Conservation (phyloP, 2,888 invertebrate species). For the Tenthredo notha region DNA sequence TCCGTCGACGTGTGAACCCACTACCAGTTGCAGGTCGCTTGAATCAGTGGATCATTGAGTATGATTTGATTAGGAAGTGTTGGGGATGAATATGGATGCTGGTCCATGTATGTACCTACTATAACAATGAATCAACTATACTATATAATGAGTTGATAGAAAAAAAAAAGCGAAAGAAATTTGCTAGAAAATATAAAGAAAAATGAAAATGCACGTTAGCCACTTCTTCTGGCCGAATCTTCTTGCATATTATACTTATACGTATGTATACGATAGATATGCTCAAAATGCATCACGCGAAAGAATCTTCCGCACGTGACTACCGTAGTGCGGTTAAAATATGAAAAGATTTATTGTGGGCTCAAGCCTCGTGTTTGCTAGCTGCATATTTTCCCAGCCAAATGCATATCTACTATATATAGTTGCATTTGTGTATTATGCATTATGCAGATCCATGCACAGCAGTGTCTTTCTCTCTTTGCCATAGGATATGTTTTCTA, state of each 20-base stretch:
- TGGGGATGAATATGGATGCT: slow-evolving; percentile 62
- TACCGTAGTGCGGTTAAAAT: slow-evolving; percentile 36
- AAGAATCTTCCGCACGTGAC: slow-evolving; percentile 46
- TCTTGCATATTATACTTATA: not conserved
- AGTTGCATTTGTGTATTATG: not conserved
- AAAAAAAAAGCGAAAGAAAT: not conserved
- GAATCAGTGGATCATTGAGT: slow-evolving; percentile 47
- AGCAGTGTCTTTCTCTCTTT: not conserved
- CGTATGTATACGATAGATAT: not conserved
- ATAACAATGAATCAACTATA: not conserved
- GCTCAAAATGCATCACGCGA: slow-evolving; percentile 41
- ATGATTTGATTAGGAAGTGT: slow-evolving; percentile 75
- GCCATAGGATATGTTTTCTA: not conserved
- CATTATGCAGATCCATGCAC: slow-evolving; percentile 18
- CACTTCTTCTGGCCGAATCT: not conserved
- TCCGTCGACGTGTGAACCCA: slow-evolving; percentile 46
- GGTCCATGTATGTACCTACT: not conserved
- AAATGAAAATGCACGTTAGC: not conserved
- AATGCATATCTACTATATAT: not conserved
- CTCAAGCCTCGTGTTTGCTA: slow-evolving; percentile 14
- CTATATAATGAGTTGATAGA: not conserved
- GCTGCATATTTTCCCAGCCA: slow-evolving; percentile 34
- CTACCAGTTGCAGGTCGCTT: not conserved
- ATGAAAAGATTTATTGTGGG: slow-evolving; percentile 38
- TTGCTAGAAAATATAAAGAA: not conserved